A percentile compares a stretch with the other conserved stretches of the same genome.
phyloP scores from a whole-genome alignment of 1,140 invertebrate genomes.

The Helicoverpa armigera region DNA sequence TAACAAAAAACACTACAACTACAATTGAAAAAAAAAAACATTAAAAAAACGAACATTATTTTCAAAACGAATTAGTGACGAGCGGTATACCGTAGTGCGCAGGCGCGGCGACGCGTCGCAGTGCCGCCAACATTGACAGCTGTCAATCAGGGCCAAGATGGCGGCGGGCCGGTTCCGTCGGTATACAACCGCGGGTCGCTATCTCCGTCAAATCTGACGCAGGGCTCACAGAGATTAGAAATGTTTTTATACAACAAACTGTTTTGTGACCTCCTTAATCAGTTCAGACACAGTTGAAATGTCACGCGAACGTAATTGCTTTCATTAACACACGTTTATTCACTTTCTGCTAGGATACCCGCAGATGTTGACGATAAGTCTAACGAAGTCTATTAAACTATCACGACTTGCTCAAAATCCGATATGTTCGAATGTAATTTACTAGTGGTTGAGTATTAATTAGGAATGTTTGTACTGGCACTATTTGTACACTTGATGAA shows the following conservation, averaged over 20 bases:
- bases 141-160: slow-evolving; percentile 86
- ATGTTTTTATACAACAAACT: slow-evolving; percentile 48
- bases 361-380: slow-evolving; percentile 31
- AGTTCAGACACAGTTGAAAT: slow-evolving; percentile 35
- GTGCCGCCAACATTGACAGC: slow-evolving; percentile 85
- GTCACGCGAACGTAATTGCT: slow-evolving; percentile 31
- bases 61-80: slow-evolving; percentile 68
- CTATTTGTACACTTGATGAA: neutral
- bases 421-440: neutral
- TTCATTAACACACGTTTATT: slow-evolving; percentile 36
- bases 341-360: slow-evolving; percentile 19
- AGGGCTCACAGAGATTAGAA: slow-evolving; percentile 69
- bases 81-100: slow-evolving; percentile 66
- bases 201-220: slow-evolving; percentile 78
- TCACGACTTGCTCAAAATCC: slow-evolving; percentile 16
- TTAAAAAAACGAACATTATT: slow-evolving; percentile 56
- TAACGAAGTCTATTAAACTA: slow-evolving; percentile 43
- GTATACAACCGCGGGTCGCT: slow-evolving; percentile 65
- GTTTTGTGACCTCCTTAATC: slow-evolving; percentile 38
- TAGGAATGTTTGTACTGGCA: neutral
- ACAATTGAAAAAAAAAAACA: slow-evolving; percentile 41
- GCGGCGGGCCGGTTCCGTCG: slow-evolving; percentile 76
- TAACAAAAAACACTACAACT: neutral
- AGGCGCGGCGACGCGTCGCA: slow-evolving; percentile 81
- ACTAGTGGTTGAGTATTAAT: neutral